Evolutionary conservation across 2,797 vertebrate species (phyloP).

Genomic region (Xenopus petersii): DNA sequence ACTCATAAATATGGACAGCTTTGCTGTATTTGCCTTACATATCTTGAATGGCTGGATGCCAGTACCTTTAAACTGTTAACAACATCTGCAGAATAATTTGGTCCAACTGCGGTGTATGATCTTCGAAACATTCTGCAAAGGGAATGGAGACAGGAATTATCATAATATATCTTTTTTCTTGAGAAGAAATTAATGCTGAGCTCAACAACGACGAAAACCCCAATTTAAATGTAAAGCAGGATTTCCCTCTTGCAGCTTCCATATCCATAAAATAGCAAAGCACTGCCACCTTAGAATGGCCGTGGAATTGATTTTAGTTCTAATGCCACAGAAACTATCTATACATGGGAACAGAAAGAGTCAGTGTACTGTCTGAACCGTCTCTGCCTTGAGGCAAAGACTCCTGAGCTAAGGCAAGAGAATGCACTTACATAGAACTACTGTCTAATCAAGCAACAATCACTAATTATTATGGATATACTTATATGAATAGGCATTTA

Average conservation of each 20-base stretch:
- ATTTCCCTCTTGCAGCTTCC: background rate
- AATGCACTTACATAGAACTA: too few relatives aligned
- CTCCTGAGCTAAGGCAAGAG: too few relatives aligned
- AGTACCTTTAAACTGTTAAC: slow-evolving; percentile 84
- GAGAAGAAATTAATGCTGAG: background rate
- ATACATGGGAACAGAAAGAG: too few relatives aligned
- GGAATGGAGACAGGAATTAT: slow-evolving; percentile 37
- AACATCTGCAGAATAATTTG: slow-evolving; percentile 78
- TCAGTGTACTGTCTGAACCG: too few relatives aligned
- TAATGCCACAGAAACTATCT: background rate
- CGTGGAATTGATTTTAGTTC: background rate
- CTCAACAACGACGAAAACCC: background rate
- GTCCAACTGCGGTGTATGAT: slow-evolving; percentile 80
- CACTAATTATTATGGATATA: too few relatives aligned
- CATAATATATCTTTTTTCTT: background rate
- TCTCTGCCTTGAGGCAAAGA: too few relatives aligned
- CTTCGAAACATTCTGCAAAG: slow-evolving; percentile 86
- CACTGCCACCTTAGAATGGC: background rate
- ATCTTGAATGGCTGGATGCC: background rate
- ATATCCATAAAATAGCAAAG: background rate
- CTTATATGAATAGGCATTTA: too few relatives aligned
- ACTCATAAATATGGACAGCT: too few relatives aligned
- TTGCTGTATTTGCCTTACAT: too few relatives aligned
- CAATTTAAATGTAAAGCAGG: background rate
- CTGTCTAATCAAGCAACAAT: too few relatives aligned